phyloP scores from a whole-genome alignment of 2,797 vertebrate species.

The Urosaurus nigricauda region DNA sequence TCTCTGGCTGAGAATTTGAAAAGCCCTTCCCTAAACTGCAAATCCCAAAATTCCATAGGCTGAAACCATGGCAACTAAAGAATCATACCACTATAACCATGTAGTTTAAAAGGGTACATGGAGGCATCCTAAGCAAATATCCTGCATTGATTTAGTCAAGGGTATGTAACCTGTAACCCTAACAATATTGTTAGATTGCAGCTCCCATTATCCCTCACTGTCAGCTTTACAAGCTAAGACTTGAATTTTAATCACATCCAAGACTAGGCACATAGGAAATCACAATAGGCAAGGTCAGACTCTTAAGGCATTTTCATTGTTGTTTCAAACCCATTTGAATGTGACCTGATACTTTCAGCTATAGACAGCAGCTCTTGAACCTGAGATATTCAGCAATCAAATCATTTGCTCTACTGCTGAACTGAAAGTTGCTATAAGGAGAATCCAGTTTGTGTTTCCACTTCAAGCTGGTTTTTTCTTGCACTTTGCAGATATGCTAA shows the following conservation, averaged over 20 bases:
- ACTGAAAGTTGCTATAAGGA: too few species aligned
- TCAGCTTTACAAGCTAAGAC: background rate
- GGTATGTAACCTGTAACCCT: background rate
- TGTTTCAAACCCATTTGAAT: background rate
- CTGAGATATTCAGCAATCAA: background rate
- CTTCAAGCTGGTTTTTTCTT: background rate
- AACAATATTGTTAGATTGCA: too few species aligned
- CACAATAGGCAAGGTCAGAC: background rate
- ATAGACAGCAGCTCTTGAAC: background rate
- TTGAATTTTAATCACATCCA: background rate
- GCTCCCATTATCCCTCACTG: background rate
- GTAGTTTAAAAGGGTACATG: background rate
- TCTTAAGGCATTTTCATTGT: background rate
- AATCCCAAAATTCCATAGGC: too few species aligned
- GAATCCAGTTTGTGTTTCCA: background rate
- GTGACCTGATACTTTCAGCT: background rate
- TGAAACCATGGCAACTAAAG: too few species aligned
- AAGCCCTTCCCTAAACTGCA: too few species aligned
- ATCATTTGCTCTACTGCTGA: background rate
- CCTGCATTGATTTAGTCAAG: background rate
- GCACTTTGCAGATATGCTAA: constrained; percentile 19
- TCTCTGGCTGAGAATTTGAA: too few species aligned
- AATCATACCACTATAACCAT: too few species aligned
- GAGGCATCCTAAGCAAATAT: background rate
- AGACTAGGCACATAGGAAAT: background rate